phyloP scores from a whole-genome alignment of 2,888 invertebrate genomes.

The Apodemia hepburni region DNA sequence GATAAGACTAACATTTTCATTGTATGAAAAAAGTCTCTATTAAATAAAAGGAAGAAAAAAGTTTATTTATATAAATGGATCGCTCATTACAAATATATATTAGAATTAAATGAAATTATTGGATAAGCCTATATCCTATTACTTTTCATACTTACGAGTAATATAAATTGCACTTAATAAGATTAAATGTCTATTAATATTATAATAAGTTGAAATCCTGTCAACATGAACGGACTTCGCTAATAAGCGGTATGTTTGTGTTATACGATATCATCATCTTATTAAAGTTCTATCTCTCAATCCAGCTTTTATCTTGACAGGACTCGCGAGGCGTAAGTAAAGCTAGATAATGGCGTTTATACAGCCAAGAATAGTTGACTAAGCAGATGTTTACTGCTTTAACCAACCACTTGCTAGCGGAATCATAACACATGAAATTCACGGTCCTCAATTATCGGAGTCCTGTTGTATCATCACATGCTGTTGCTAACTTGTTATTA shows the following conservation, averaged over 20 bases:
- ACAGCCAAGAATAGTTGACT: conserved; percentile 20
- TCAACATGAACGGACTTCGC: conserved; percentile 14
- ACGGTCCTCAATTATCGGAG: conserved; percentile 41
- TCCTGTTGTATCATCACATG: conserved; percentile 41
- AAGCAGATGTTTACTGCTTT: conserved; percentile 43
- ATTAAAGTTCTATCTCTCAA: conserved; percentile 28
- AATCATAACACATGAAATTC: conserved; percentile 50
- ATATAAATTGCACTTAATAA: background rate
- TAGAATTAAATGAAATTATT: no score
- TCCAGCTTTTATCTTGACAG: conserved; percentile 29
- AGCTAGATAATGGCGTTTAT: conserved; percentile 30
- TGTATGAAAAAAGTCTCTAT: no score
- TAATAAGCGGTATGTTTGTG: conserved; percentile 26
- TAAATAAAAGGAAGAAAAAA: no score
- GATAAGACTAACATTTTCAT: no score
- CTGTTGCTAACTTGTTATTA: conserved; percentile 42
- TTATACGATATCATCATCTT: conserved; percentile 29
- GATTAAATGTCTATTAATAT: conserved; percentile 14
- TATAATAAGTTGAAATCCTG: conserved; percentile 14
- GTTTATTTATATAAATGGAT: no score
- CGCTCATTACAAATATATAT: no score
- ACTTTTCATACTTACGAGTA: background rate
- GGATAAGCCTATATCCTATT: background rate
- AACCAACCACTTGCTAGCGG: conserved; percentile 32
- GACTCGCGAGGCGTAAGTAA: conserved; percentile 29